Conservation (phyloP, 2,888 invertebrate genomes). For the Diloba caeruleocephala region DNA sequence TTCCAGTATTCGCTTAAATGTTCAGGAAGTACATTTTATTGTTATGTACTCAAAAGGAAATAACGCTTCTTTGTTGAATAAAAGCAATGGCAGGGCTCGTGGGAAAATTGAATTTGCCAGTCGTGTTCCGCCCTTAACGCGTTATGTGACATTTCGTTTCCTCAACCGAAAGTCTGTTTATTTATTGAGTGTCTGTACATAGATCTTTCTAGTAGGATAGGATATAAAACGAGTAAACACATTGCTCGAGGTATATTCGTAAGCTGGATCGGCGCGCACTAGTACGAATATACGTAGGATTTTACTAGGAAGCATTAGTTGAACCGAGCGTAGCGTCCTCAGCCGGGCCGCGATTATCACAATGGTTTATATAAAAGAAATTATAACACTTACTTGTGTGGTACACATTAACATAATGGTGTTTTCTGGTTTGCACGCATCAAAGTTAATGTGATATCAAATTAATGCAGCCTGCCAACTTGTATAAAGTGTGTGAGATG, state of each 20-base stretch:
- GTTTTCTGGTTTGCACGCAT: constrained; percentile 32
- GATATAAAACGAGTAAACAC: constrained; percentile 37
- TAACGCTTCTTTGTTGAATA: constrained; percentile 54
- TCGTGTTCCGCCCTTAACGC: constrained; percentile 50
- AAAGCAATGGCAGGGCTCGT: constrained; percentile 46
- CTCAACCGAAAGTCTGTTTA: constrained; percentile 37
- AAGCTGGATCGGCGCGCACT: constrained; percentile 16
- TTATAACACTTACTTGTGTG: constrained; percentile 18
- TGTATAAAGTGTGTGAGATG: constrained; percentile 72
- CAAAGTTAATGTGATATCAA: constrained; percentile 47
- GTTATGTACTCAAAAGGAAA: constrained; percentile 54
- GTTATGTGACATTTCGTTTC: constrained; percentile 51
- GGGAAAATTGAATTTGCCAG: constrained; percentile 57
- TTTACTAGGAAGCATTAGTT: constrained; percentile 33
- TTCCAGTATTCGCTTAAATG: constrained; percentile 49
- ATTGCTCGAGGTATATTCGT: constrained; percentile 9
- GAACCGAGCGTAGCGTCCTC: constrained; percentile 30
- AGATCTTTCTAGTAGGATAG: constrained; percentile 3
- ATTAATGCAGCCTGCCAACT: constrained; percentile 57
- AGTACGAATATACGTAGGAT: no score
- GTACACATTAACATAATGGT: constrained; percentile 4
- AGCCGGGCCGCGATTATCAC: constrained; percentile 54
- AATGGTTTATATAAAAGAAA: constrained; percentile 36
- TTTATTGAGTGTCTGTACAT: constrained; percentile 34
- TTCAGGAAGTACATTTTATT: constrained; percentile 54